Evolutionary conservation across 2,113 vertebrate genomes (phyloP), one percentile per base, ranked within the genome.

Genomic region (Suncus etruscus): DNA sequence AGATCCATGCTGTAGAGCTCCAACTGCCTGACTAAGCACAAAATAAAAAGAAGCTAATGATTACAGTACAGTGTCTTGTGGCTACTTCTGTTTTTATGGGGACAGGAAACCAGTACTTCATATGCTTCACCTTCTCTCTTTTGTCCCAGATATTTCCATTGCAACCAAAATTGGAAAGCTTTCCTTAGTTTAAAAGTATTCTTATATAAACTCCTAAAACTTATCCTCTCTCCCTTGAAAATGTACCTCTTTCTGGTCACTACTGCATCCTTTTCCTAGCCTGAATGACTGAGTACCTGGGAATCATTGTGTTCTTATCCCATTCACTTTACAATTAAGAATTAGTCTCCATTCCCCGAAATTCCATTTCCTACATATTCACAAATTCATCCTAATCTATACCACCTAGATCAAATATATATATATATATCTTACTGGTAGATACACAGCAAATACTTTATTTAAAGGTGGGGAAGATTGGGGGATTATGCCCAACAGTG

Each of bases 351-450:
- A 47, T 77, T 29, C 6, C 11, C 31, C 63, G 5, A 31, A 69
- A 75, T 73, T 66, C 58, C 20, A 48, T 3, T 27, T 63, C 24
- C 73, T 80, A 48, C 31, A 16, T 58, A 47, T 45, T 78, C 54
- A 31, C 16, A 69, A 79, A 39, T 24, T 32, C 22, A 11, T 25
- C 47, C 29, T 22, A 25, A 50, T 1, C 31, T 74, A 50, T 4
- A 11, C 2, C 16, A 24, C 8, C 31, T 7, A 1, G 3, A 66
- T 48, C 24, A 18, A 61, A 74, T 4, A 11, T 24, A 73, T 4
- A 0, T 0, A 74, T 4, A 11, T 24, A 73, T 4, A 0, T 0
- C 31, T 58, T n/a, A 25, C 54, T 45, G 14, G 20, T 1, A 0
- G 15, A 9, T 39, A 1, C 5, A 22, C 8, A 27, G 1, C 27